Base-by-base conservation (phyloP, 2,797 vertebrate genomes). In the Catamblyrhynchus diadema region DNA sequence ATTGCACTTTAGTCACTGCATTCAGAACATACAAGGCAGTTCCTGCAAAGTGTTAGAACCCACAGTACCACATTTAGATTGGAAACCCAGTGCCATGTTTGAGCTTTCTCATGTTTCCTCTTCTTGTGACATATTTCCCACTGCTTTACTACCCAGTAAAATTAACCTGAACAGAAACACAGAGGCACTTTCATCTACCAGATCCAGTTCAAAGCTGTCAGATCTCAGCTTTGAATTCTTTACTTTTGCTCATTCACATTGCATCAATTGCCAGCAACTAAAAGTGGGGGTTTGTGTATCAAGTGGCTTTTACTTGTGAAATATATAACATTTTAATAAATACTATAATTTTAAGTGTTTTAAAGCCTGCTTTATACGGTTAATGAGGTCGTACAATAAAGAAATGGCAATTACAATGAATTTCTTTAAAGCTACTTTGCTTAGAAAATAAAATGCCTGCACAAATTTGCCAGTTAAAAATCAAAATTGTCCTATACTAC, bases 391-490 rank as follows among this genome's bases (percentile, higher is more conserved):
- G 70, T 56, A 84, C 53, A 79, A 81, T 72, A 81, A 94, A 88
- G 50, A 86, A 95, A 94, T 30, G 23, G 35, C 79, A 95, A 95
- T 95, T 93, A 93, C 33, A 86, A 73, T 84, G 22, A 30, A 45
- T 67, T 88, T 83, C n/a, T 88, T 80, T 65, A 80, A 50, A 94
- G 80, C 16, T 61, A 62, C 56, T 87, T 73, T 45, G 23, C 71
- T 93, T 95, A 64, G 83, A 91, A 95, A 96, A 96, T 80, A 95
- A 96, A 96, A 81, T 64, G 75, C 21, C 54, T 74, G 73, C n/a
- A 90, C 61, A 92, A 53, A 92, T 66, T 84, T 94, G 84, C 56
- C 88, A 90, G 78, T 30, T 95, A 93, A 90, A 85, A 97, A 93
- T 89, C 81, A 92, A 93, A 96, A 85, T 37, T 89, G 51, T 80